These are phyloP conservation scores for Caenorhabditis sp. DNA, from an alignment of 2,888 invertebrate genomes.

Conservation along the genomic window DNA sequence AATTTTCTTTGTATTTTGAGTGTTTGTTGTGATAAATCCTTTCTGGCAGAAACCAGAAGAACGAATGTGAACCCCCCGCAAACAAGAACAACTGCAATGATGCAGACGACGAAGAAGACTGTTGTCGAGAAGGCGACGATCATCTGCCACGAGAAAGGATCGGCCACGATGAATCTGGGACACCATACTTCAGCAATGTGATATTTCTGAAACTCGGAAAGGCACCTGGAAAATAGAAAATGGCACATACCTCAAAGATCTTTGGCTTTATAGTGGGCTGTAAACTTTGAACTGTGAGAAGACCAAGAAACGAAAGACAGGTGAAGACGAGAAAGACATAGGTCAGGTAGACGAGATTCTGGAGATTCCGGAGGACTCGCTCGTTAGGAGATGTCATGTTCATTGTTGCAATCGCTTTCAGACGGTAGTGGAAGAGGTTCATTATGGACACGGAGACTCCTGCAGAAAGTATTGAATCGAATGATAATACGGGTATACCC, in stretches of 20 bases:
- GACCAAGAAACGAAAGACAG: conserved; percentile 34
- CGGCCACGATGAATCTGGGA: conserved; percentile 40
- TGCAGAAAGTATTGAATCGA: neutral
- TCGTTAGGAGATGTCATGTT: conserved; percentile 14
- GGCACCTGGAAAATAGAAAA: neutral
- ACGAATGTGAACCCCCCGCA: conserved; percentile 35
- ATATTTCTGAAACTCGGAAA: conserved; percentile 26
- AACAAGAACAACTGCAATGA: conserved; percentile 20
- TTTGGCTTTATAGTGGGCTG: conserved; percentile 43
- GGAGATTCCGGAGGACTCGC: conserved; percentile 12
- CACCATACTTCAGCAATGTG: conserved; percentile 51
- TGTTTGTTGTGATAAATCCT: conserved; percentile 36
- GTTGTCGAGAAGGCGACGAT: conserved; percentile 31
- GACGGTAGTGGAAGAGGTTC: conserved; percentile 36
- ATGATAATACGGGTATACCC: too few species aligned
- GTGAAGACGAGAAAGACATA: conserved; percentile 21
- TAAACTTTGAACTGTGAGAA: conserved; percentile 42
- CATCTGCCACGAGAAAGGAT: conserved; percentile 37
- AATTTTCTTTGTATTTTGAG: conserved; percentile 36
- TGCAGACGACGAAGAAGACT: conserved; percentile 16
- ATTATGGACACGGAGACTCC: conserved; percentile 44
- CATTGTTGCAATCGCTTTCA: conserved; percentile 36
- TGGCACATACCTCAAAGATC: conserved; percentile 35
- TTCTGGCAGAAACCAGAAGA: conserved; percentile 24
- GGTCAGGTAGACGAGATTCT: conserved; percentile 22